Percentiles rank a stretch among this genome's conserved stretches.
Conservation (phyloP, 2,113 vertebrate genomes). For the Tangachromis dhanisi region DNA sequence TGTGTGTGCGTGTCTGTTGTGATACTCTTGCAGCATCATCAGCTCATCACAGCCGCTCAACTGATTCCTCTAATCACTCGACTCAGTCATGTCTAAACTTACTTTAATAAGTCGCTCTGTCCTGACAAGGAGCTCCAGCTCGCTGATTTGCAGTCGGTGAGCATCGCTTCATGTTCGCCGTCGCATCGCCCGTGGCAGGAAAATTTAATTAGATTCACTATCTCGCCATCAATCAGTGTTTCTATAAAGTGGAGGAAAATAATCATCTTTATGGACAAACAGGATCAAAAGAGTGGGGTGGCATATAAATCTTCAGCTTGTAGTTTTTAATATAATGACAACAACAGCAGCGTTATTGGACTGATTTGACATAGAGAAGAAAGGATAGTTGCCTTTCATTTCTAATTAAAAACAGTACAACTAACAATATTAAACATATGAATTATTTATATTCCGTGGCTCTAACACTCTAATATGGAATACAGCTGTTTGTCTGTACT, state of each 20-base stretch:
- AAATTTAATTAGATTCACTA: not conserved
- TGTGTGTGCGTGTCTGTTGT: not conserved
- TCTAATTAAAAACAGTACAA: not conserved
- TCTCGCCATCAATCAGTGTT: not conserved
- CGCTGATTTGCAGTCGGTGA: not conserved
- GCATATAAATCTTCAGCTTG: not conserved
- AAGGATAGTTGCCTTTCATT: not conserved
- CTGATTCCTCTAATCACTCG: not conserved
- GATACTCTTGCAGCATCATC: not conserved
- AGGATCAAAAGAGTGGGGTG: not conserved
- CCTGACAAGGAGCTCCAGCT: not conserved
- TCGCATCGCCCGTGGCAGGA: not conserved
- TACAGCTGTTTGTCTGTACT: not conserved
- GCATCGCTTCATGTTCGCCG: not conserved
- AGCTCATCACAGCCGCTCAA: not conserved
- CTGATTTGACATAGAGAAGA: not conserved
- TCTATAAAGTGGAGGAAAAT: not conserved
- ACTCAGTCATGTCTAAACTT: conserved; percentile 7
- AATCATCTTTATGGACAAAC: not conserved
- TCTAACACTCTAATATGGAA: not conserved
- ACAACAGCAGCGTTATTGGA: not conserved
- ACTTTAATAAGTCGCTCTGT: not conserved
- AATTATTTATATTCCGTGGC: not conserved
- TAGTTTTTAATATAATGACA: not conserved
- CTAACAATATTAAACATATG: not conserved